These are phyloP conservation scores for Cartodere bifasciata DNA, from an alignment of 2,888 invertebrate species.

Conservation along the genomic window DNA sequence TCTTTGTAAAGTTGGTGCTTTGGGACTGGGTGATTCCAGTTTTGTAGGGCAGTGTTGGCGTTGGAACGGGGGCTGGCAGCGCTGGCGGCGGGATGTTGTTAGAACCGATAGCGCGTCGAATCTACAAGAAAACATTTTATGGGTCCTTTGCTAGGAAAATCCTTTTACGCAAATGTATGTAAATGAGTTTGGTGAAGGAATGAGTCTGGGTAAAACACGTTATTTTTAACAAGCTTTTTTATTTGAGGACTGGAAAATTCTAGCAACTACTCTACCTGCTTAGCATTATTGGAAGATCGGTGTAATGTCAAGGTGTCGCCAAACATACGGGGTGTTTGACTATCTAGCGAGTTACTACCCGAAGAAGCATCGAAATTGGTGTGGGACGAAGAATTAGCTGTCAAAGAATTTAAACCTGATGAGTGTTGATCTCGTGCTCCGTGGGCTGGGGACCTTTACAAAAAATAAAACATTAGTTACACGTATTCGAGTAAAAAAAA, in stretches of 20 bases:
- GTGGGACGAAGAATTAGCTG: no score
- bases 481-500: no score
- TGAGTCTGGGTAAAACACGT: no score
- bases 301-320: constrained; percentile 50
- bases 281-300: constrained; percentile 39
- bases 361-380: constrained; percentile 24
- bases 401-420: no score
- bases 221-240: no score
- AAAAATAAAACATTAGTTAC: constrained; percentile 3
- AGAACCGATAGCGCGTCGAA: constrained; percentile 41
- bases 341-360: constrained; percentile 36
- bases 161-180: not conserved
- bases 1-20: constrained; percentile 39
- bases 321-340: constrained; percentile 57
- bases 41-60: constrained; percentile 39
- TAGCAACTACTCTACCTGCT: constrained; percentile 33
- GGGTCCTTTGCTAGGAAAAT: constrained; percentile 7
- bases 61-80: constrained; percentile 58
- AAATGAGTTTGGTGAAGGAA: not conserved
- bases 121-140: constrained; percentile 23
- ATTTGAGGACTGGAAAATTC: no score
- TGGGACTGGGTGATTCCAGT: constrained; percentile 44
- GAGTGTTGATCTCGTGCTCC: no score
- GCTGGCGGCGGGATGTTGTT: constrained; percentile 60
- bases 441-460: constrained; percentile 26